Percentiles rank a stretch among this genome's conserved stretches.
Evolutionary conservation across 2,888 invertebrate species (phyloP).

Genomic region (Beris chalybata): DNA sequence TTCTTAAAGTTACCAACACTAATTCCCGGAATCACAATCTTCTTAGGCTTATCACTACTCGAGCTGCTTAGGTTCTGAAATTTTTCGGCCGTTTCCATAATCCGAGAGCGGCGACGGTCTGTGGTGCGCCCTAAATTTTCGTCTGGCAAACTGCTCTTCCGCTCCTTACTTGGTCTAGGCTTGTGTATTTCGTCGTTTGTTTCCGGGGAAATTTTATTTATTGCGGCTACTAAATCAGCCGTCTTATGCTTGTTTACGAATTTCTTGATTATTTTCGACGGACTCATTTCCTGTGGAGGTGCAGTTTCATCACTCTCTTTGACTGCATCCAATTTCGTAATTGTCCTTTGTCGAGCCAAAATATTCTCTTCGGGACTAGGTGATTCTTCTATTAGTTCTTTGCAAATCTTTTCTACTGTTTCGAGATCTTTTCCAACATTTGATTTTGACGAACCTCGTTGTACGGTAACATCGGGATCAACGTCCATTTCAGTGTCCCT

Average conservation of each 20-base stretch:
- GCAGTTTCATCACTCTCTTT: constrained; percentile 44
- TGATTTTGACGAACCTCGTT: constrained; percentile 25
- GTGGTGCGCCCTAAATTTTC: constrained; percentile 56
- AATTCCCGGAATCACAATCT: constrained; percentile 77
- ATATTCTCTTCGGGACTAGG: constrained; percentile 31
- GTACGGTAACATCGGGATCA: constrained; percentile 30
- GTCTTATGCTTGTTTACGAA: constrained; percentile 57
- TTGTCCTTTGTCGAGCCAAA: constrained; percentile 37
- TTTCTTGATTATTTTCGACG: constrained; percentile 55
- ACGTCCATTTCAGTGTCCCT: constrained; percentile 44
- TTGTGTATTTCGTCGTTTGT: constrained; percentile 39
- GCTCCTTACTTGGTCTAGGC: constrained; percentile 42
- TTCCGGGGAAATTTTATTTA: constrained; percentile 45
- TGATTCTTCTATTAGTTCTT: constrained; percentile 47
- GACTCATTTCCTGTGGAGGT: constrained; percentile 49
- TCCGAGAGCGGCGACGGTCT: constrained; percentile 67
- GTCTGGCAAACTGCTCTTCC: constrained; percentile 55
- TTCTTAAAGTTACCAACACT: constrained; percentile 86
- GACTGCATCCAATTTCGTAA: constrained; percentile 38
- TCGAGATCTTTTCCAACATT: constrained; percentile 49
- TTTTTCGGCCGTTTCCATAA: constrained; percentile 71
- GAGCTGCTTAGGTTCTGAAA: constrained; percentile 62
- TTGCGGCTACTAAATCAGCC: constrained; percentile 53
- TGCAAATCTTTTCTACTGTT: constrained; percentile 50
- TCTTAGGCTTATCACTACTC: constrained; percentile 68